phyloP scores from a whole-genome alignment of 1,140 invertebrate species.

The Tetragonula clypearis region DNA sequence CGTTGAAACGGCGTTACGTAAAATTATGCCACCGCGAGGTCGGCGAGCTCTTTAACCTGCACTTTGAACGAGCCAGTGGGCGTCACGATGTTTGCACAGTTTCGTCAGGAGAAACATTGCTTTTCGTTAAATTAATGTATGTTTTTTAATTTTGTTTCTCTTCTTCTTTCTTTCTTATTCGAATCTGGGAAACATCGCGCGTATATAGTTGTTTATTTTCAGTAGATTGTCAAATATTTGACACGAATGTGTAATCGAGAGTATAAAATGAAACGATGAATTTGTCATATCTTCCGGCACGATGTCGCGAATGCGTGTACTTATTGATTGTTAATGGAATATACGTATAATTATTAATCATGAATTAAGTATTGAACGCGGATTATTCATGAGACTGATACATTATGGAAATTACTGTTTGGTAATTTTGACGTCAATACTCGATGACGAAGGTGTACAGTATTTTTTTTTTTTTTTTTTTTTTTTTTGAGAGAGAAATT shows the following conservation, averaged over 20 bases:
- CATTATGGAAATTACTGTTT: not conserved
- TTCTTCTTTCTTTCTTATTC: not conserved
- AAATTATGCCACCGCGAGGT: conserved; percentile 27
- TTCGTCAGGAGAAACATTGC: not conserved
- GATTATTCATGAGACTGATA: not conserved
- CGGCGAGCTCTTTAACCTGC: conserved; percentile 17
- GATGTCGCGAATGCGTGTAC: not conserved
- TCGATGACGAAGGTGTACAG: not conserved
- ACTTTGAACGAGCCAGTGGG: not conserved
- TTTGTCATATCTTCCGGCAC: not conserved
- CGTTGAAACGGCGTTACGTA: conserved; percentile 21
- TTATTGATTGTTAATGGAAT: not conserved
- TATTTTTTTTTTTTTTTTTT: too few relatives aligned
- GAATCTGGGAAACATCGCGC: not conserved
- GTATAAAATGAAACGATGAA: not conserved
- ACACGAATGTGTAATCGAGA: not conserved
- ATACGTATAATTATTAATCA: not conserved
- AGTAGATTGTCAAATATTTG: conserved; percentile 1
- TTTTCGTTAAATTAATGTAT: conserved; percentile 7
- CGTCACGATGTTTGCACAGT: conserved; percentile 10
- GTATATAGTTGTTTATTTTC: too few relatives aligned
- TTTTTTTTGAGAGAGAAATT: too few relatives aligned
- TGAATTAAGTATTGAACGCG: not conserved
- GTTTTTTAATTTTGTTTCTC: not conserved
- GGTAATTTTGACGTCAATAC: not conserved